Evolutionary conservation across 2,888 invertebrate genomes (phyloP).

Genomic region (Platerodrilus igneus): DNA sequence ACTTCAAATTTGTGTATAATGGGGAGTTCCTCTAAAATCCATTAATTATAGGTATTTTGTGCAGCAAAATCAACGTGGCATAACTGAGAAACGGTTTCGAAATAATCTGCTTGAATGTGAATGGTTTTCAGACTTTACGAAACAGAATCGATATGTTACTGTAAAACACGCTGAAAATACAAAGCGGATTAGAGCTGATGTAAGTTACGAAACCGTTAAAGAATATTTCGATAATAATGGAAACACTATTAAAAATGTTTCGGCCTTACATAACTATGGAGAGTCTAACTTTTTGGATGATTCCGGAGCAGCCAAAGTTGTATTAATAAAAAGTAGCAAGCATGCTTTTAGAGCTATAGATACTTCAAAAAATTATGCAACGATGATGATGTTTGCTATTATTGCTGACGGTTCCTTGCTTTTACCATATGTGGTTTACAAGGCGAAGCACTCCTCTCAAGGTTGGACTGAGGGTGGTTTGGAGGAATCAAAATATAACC

Average conservation of each 20-base stretch:
- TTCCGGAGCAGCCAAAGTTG: conserved; percentile 29
- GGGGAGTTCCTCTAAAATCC: too few relatives aligned
- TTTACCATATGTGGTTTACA: conserved; percentile 36
- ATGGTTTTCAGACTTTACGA: conserved; percentile 17
- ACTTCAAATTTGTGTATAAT: too few relatives aligned
- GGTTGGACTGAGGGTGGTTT: not conserved
- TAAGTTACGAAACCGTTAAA: conserved; percentile 19
- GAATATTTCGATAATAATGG: conserved; percentile 25
- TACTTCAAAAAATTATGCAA: conserved; percentile 20
- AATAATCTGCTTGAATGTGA: too few relatives aligned
- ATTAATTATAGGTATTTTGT: too few relatives aligned
- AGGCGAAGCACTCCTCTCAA: conserved; percentile 25
- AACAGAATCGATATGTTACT: conserved; percentile 11
- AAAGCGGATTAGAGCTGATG: too few relatives aligned
- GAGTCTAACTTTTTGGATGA: conserved; percentile 37
- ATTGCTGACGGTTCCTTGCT: conserved; percentile 31
- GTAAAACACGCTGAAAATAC: conserved; percentile 12
- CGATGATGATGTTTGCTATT: conserved; percentile 36
- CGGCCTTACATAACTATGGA: conserved; percentile 34
- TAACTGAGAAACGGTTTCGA: conserved; percentile 9
- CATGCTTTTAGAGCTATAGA: conserved; percentile 22
- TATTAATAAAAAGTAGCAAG: too few relatives aligned
- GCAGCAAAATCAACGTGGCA: not conserved
- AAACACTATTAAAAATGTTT: conserved; percentile 1
- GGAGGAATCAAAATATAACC: not conserved